A percentile compares a stretch with the other conserved stretches of the same genome.
Evolutionary conservation across 2,113 vertebrate genomes (phyloP).

Genomic region (Anolis carolinensis): DNA sequence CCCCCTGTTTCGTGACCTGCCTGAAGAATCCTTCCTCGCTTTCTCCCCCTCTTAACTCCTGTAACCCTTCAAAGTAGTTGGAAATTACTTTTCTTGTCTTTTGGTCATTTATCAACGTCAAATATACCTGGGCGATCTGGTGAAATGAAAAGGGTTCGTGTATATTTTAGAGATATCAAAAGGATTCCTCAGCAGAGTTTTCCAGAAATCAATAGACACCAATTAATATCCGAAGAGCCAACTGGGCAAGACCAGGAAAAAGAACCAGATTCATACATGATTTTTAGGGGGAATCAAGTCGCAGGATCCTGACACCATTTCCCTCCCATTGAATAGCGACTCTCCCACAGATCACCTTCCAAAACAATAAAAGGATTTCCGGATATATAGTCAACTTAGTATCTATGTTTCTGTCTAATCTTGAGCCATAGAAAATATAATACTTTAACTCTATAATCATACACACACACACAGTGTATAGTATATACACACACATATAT

Average conservation of each 20-base stretch:
- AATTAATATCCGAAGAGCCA: conserved; percentile 48
- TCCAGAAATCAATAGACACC: conserved; percentile 57
- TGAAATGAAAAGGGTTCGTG: conserved; percentile 65
- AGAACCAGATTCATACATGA: conserved; percentile 30
- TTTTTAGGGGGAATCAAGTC: conserved; percentile 20
- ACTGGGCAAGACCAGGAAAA: background rate
- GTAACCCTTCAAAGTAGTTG: conserved; percentile 74
- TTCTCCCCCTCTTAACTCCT: conserved; percentile 41
- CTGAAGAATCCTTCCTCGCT: conserved; percentile 48
- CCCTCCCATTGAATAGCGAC: background rate
- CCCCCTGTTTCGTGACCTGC: background rate
- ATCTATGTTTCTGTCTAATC: too few species aligned
- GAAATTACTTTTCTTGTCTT: conserved; percentile 80
- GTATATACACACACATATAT: too few species aligned
- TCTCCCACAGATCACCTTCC: background rate
- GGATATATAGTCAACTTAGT: too few species aligned
- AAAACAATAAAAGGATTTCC: too few species aligned
- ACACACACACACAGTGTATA: too few species aligned
- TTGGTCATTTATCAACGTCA: conserved; percentile 83
- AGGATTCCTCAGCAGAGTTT: conserved; percentile 51
- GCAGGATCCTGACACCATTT: background rate
- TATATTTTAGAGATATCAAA: conserved; percentile 31
- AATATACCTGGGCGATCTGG: conserved; percentile 64
- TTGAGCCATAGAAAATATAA: too few species aligned
- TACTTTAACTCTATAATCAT: too few species aligned